Percentiles rank a stretch among this genome's conserved stretches.
Evolutionary conservation across 2,888 invertebrate species (phyloP).

Genomic region (Rotaria socialis): DNA sequence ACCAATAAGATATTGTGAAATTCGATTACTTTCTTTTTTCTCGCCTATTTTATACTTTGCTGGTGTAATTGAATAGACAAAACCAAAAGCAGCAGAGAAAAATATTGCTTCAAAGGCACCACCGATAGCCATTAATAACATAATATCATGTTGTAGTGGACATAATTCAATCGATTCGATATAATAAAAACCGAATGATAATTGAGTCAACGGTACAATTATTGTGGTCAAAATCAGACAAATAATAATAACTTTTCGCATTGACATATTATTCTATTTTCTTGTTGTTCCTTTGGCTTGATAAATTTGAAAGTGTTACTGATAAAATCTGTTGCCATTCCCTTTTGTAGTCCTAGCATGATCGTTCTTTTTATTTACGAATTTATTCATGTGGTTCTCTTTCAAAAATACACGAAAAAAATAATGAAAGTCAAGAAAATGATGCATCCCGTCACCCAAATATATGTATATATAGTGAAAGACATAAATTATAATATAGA

Average conservation of each 20-base stretch:
- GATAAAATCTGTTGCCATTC: constrained; percentile 17
- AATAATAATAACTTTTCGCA: not conserved
- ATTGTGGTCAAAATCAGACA: not conserved
- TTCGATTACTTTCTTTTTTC: not conserved
- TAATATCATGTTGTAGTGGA: not conserved
- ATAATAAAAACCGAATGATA: not conserved
- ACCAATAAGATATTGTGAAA: too few relatives aligned
- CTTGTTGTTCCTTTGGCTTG: not conserved
- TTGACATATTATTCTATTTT: not conserved
- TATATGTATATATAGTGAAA: too few relatives aligned
- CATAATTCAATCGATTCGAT: not conserved
- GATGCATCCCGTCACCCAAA: not conserved
- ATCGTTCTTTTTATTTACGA: not conserved
- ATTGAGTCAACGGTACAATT: not conserved
- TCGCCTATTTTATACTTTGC: not conserved
- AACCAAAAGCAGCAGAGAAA: not conserved
- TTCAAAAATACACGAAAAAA: not conserved
- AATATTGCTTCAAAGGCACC: not conserved
- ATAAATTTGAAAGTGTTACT: not conserved
- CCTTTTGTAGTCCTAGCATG: not conserved
- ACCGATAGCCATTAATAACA: not conserved
- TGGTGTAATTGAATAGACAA: not conserved
- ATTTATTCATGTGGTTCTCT: not conserved
- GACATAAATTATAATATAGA: too few relatives aligned
- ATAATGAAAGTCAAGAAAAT: not conserved